Percentiles rank a stretch among this genome's conserved stretches.
phyloP scores from a whole-genome alignment of 2,797 vertebrate genomes.

The Arctocebus calabarensis region DNA sequence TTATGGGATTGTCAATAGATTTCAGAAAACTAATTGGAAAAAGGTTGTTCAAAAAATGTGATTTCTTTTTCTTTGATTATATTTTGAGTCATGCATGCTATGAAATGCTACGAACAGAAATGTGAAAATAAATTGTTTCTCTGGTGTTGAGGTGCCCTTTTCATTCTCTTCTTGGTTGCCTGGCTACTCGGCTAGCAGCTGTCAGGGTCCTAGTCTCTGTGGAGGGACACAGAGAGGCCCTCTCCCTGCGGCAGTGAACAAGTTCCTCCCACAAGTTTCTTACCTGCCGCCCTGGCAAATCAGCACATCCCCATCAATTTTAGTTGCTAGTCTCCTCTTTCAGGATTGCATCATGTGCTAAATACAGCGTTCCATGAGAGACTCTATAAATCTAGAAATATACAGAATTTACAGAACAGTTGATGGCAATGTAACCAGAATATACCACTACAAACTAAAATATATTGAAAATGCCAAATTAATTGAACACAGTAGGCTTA shows the following conservation, averaged over 20 bases:
- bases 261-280: background rate
- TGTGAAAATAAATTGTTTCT: background rate
- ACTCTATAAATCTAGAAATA: background rate
- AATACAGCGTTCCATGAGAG: background rate
- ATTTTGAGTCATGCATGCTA: conserved; percentile 10
- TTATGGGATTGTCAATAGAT: background rate
- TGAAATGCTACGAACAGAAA: conserved; percentile 19
- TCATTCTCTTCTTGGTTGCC: background rate
- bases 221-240: background rate
- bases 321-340: background rate
- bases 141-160: background rate
- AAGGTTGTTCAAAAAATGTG: background rate
- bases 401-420: background rate
- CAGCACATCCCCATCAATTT: background rate
- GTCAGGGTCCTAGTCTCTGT: conserved; percentile 58
- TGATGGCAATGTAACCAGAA: accelerated
- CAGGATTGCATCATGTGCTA: background rate
- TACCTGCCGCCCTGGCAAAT: background rate
- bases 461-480: background rate
- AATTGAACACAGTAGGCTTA: background rate
- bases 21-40: background rate
- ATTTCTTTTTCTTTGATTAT: background rate
- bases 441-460: background rate
- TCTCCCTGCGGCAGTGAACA: background rate
- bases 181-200: conserved; percentile 62